Conservation (phyloP, 2,113 vertebrate species). For the Lonchura striata region DNA sequence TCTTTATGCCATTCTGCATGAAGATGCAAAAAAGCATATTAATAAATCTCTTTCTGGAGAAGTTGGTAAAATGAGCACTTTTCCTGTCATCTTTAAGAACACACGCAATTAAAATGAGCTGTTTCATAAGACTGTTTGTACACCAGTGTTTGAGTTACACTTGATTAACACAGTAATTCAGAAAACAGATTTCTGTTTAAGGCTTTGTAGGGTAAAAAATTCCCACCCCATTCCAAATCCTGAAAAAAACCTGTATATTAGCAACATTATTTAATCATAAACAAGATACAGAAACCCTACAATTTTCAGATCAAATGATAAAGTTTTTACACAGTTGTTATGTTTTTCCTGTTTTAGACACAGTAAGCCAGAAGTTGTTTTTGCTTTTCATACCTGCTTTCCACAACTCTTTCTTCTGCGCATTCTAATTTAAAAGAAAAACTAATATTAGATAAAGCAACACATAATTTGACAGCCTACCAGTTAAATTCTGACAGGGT, state of each 20-base stretch:
- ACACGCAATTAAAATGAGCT: background rate
- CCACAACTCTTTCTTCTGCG: background rate
- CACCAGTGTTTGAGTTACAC: background rate
- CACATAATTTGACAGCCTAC: conserved; percentile 59
- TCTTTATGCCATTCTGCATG: background rate
- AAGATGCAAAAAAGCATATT: background rate
- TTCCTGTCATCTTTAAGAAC: background rate
- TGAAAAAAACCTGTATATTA: background rate
- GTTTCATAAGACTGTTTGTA: background rate
- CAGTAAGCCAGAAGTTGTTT: background rate
- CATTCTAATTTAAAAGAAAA: conserved; percentile 64
- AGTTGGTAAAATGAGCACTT: background rate
- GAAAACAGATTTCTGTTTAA: background rate
- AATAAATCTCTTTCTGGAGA: background rate
- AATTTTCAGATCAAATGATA: background rate
- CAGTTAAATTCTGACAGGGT: conserved; percentile 66
- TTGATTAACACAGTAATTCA: background rate
- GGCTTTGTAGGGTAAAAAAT: background rate
- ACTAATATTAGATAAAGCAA: conserved; percentile 63
- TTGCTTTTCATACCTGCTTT: conserved; percentile 16
- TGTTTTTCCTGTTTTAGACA: background rate
- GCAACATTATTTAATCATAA: background rate
- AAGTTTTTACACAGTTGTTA: background rate
- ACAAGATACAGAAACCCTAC: background rate
- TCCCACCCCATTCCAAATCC: background rate